Evolutionary conservation across 1,140 invertebrate genomes (phyloP), one percentile per base, ranked within the genome.

Genomic region (Pseudomyrmex sp.): DNA sequence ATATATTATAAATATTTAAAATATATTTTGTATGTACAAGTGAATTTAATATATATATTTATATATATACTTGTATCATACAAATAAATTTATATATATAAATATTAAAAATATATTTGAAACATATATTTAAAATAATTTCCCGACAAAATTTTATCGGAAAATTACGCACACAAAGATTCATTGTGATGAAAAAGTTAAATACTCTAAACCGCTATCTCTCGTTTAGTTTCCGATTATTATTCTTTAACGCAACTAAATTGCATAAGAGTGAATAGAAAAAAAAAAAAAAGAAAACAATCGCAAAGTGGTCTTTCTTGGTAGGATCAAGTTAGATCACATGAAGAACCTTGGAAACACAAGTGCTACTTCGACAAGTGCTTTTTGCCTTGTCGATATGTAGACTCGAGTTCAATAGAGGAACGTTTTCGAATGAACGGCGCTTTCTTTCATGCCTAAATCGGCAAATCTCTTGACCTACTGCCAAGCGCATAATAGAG

Each of bases 391-490:
- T 59, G 69, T 26, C 44, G 23, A 48, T 18, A 35, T 46, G 65
- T 13, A 59, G 35, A 35, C 9, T 8, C 15, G 20, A 26, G 15
- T 26, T 80, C 44, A 70, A 50, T 61, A n/a, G 66, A 35, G 44
- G 74, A 52, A 72, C 54, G n/a, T 61, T 83, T 79, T 83, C 46
- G 58, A 73, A 82, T 62, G 48, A 13, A 15, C 46, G 59, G 35
- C n/a, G 44, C n/a, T 79, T 58, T 63, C 82, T 75, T 76, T 75
- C 62, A 58, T 44, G 13, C 56, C 58, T 9, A 59, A 69, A 85
- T 85, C 23, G 46, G 66, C 15, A 68, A 68, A 91, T 87, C 68
- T 82, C 89, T 91, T 90, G 90, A 91, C 90, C 90, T 9, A 88
- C 23, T 86, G 58, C 18, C 56, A 66, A 52, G 62, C 72, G 20